phyloP scores from a whole-genome alignment of 2,113 vertebrate species.

The Ctenomys sociabilis region DNA sequence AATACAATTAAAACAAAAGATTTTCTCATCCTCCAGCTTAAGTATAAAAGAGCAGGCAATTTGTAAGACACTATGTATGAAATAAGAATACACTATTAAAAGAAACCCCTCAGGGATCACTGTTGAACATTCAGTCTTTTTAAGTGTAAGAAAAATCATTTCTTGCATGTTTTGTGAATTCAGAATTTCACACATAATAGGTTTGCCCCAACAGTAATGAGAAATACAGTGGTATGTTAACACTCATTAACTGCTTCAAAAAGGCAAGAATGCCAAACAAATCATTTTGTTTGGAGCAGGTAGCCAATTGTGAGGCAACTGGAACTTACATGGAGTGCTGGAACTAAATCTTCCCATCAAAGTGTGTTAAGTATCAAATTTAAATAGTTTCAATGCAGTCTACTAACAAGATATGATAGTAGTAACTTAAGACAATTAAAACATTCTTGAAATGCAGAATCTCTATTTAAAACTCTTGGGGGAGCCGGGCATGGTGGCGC shows the following conservation, averaged over 20 bases:
- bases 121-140: constrained; percentile 27
- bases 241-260: background rate
- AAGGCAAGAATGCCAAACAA: background rate
- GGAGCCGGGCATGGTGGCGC: background rate
- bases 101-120: constrained; percentile 17
- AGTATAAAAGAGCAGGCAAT: background rate
- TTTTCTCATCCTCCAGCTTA: constrained; percentile 7
- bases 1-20: too few species aligned
- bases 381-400: background rate
- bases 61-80: background rate
- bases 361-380: background rate
- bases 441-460: constrained; percentile 35
- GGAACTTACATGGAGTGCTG: background rate
- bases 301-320: background rate
- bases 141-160: background rate
- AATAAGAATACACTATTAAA: constrained; percentile 35
- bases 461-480: background rate
- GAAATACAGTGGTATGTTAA: background rate
- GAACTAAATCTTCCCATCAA: background rate
- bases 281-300: background rate
- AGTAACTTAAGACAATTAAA: constrained; percentile 15
- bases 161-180: background rate
- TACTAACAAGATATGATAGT: background rate
- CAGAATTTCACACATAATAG: constrained; percentile 7
- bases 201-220: background rate